Evolutionary conservation across 2,797 vertebrate species (phyloP).

Genomic region (Anableps anableps): DNA sequence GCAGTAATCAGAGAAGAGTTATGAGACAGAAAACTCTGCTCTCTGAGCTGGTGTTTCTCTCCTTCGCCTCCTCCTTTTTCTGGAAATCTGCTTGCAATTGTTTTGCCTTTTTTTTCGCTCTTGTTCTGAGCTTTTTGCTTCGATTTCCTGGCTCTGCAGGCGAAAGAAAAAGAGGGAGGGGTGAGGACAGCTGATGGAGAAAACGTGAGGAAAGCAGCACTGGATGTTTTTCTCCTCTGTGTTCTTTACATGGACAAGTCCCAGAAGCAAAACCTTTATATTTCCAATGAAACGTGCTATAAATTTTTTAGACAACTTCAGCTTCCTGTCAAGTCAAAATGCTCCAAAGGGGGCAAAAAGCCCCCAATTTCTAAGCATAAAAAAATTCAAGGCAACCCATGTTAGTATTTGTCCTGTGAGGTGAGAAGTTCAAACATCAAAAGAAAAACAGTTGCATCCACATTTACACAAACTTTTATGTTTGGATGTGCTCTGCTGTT

Average conservation of each 20-base stretch:
- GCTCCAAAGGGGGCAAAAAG: background rate
- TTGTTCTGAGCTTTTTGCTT: constrained; percentile 64
- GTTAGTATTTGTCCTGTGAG: constrained; percentile 1
- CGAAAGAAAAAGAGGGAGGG: constrained; percentile 45
- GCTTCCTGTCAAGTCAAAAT: constrained; percentile 18
- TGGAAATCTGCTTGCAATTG: constrained; percentile 61
- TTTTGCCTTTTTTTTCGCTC: constrained; percentile 60
- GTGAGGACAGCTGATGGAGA: constrained; percentile 67
- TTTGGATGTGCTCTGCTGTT: constrained; percentile 7
- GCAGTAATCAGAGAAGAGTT: constrained; percentile 65
- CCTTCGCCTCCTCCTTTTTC: constrained; percentile 39
- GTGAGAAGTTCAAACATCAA: constrained; percentile 5
- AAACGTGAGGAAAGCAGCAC: constrained; percentile 55
- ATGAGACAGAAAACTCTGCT: constrained; percentile 54
- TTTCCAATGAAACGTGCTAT: constrained; percentile 13
- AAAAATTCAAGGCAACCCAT: background rate
- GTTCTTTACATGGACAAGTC: constrained; percentile 41
- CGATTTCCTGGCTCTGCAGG: constrained; percentile 58
- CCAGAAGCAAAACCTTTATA: constrained; percentile 33
- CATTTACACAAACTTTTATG: constrained; percentile 38
- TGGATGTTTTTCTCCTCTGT: constrained; percentile 49
- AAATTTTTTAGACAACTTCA: constrained; percentile 25
- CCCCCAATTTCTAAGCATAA: background rate
- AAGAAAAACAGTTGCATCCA: constrained; percentile 41
- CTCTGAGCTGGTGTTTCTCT: constrained; percentile 38